These are phyloP conservation scores for Microcebus jonahi DNA, from an alignment of 2,113 vertebrate species.

Conservation along the genomic window DNA sequence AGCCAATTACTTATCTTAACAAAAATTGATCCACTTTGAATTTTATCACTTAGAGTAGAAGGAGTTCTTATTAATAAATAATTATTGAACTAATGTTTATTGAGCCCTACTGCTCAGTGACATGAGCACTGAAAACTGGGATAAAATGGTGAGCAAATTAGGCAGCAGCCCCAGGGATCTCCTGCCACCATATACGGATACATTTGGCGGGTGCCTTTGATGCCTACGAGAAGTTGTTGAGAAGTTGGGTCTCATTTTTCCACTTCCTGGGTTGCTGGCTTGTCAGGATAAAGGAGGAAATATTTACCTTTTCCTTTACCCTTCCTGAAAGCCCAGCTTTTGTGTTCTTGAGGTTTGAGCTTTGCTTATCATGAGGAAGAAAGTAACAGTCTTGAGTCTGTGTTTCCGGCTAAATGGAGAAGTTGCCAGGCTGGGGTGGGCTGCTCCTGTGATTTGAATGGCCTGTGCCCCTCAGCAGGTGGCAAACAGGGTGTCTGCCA, in stretches of 20 bases:
- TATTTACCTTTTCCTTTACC: background rate
- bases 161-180: background rate
- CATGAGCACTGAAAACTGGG: background rate
- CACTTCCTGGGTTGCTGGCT: background rate
- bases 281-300: conserved; percentile 1
- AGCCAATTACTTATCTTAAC: background rate
- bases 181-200: background rate
- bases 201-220: background rate
- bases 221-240: background rate
- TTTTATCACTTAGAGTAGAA: background rate
- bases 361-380: conserved; percentile 26
- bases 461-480: background rate
- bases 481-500: background rate
- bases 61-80: conserved; percentile 34
- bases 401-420: conserved; percentile 62
- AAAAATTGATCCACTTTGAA: background rate
- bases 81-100: background rate
- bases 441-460: conserved; percentile 21
- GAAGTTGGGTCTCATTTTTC: background rate
- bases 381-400: conserved; percentile 46
- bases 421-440: background rate
- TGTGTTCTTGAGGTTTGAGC: conserved; percentile 44
- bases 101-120: background rate
- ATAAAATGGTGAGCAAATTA: background rate
- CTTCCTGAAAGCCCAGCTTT: conserved; percentile 13